Conservation (phyloP, 2,888 invertebrate genomes). For the Tenthredo notha region DNA sequence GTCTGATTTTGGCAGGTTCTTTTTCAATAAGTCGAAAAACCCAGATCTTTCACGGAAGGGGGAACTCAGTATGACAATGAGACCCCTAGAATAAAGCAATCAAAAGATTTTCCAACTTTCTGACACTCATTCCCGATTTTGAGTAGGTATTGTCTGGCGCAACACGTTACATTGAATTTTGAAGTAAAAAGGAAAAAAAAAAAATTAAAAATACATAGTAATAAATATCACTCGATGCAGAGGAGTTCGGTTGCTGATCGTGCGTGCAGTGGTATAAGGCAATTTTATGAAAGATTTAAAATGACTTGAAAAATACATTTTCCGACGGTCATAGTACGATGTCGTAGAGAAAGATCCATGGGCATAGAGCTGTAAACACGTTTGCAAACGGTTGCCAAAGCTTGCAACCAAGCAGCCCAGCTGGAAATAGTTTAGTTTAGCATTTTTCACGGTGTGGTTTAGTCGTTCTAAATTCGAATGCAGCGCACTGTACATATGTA, state of each 20-base stretch:
- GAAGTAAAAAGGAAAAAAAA: not conserved
- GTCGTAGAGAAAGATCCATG: not conserved
- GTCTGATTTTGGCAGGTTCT: not conserved
- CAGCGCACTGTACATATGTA: not conserved
- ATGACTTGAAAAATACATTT: constrained; percentile 11
- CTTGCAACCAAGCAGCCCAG: constrained; percentile 10
- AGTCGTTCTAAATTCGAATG: constrained; percentile 41
- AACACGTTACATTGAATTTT: not conserved
- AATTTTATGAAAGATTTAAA: not conserved
- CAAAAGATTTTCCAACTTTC: not conserved
- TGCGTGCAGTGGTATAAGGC: not conserved
- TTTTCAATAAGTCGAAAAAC: not conserved
- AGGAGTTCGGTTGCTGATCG: not conserved
- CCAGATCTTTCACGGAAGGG: no score
- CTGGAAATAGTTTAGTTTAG: constrained; percentile 40
- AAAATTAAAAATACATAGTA: not conserved
- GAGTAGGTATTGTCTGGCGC: not conserved
- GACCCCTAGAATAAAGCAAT: not conserved
- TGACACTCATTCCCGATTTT: not conserved
- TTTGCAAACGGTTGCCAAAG: constrained; percentile 33
- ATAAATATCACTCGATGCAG: not conserved
- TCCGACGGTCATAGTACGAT: not conserved
- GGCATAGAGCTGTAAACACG: constrained; percentile 30
- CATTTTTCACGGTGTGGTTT: constrained; percentile 41
- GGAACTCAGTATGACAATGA: no score